Conservation (phyloP, 37 sponge, comb jelly and placozoan species). For the Aphrocallistes beatrix region DNA sequence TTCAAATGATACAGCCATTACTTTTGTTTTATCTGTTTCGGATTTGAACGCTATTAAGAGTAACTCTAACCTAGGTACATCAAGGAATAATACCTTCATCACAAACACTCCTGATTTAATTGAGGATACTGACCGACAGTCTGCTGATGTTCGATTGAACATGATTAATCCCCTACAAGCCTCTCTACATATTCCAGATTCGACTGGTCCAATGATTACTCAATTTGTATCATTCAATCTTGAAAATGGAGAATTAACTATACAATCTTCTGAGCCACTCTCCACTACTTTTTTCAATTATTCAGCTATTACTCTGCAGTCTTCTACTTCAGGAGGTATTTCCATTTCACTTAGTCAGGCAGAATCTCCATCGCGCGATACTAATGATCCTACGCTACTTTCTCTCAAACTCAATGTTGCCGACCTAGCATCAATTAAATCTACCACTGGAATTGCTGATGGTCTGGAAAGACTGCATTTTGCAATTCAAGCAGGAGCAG, state of each 20-base stretch:
- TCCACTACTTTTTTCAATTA: constrained; percentile 50
- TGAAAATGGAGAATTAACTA: constrained; percentile 29
- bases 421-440: background rate
- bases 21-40: constrained; percentile 36
- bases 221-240: constrained; percentile 41
- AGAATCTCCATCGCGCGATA: background rate
- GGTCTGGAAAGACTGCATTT: background rate
- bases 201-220: constrained; percentile 44
- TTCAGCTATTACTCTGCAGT: constrained; percentile 37
- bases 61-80: constrained; percentile 48
- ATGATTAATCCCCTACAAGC: constrained; percentile 10
- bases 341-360: background rate
- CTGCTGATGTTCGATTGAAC: background rate
- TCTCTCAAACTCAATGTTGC: background rate
- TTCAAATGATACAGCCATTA: constrained; percentile 41
- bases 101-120: constrained; percentile 35
- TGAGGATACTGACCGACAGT: constrained; percentile 36
- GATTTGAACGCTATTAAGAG: constrained; percentile 65
- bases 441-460: background rate
- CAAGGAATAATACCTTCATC: constrained; percentile 46
- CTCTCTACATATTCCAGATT: constrained; percentile 37
- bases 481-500: background rate
- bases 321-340: background rate
- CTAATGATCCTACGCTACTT: background rate
- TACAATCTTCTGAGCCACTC: constrained; percentile 67